Percentiles rank a stretch among this genome's conserved stretches.
Evolutionary conservation across 23 tunicate species (phyloP).

Genomic region (Trididemnum nubilum): DNA sequence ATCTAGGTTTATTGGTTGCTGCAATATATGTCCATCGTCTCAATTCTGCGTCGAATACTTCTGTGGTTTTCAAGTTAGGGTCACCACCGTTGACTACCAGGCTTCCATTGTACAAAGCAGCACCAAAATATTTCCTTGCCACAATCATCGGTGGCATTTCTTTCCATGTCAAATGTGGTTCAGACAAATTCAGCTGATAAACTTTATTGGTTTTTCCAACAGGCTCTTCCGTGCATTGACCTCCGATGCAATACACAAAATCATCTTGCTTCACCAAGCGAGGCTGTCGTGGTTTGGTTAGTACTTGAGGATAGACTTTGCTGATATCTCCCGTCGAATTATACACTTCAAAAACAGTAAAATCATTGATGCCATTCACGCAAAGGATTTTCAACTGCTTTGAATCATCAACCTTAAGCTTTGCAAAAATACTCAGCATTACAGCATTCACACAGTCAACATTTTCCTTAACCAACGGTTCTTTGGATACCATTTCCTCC

Average conservation of each 20-base stretch:
- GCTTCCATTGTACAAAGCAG: too few relatives aligned
- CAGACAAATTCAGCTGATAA: not conserved
- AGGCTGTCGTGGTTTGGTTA: not conserved
- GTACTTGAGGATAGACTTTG: not conserved
- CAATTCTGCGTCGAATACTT: too few relatives aligned
- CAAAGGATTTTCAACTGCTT: too few relatives aligned
- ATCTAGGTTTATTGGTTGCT: too few relatives aligned
- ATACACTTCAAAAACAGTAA: not conserved
- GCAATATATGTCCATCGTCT: too few relatives aligned
- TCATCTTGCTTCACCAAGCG: not conserved
- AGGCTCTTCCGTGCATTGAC: not conserved
- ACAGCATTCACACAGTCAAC: not conserved
- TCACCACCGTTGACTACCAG: too few relatives aligned
- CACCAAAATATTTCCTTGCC: not conserved
- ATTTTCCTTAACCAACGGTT: not conserved
- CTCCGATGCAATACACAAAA: conserved; percentile 2
- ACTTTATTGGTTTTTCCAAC: not conserved
- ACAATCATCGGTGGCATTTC: not conserved
- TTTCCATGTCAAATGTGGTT: not conserved
- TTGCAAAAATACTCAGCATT: too few relatives aligned
- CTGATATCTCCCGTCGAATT: not conserved
- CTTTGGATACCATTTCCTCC: not conserved
- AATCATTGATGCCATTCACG: too few relatives aligned
- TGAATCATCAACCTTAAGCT: too few relatives aligned
- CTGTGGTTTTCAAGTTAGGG: too few relatives aligned